Conservation (phyloP, 2,888 invertebrate species). For the Lymantria monacha region DNA sequence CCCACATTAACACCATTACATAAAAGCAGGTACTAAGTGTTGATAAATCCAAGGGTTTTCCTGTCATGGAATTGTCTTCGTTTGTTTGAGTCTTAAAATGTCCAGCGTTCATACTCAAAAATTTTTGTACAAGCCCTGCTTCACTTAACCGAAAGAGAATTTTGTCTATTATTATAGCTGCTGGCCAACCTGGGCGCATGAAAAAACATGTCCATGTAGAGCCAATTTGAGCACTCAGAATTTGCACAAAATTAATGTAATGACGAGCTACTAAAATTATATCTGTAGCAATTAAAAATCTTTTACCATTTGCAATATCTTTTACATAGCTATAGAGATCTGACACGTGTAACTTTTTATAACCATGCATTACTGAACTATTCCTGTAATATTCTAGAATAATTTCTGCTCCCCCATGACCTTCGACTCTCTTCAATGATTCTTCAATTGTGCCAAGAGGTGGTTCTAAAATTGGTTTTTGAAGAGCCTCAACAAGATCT, state of each 20-base stretch:
- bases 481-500: constrained; percentile 47
- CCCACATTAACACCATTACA: constrained; percentile 39
- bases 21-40: constrained; percentile 49
- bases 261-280: constrained; percentile 17
- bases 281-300: constrained; percentile 44
- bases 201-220: constrained; percentile 35
- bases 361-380: constrained; percentile 35
- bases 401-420: constrained; percentile 41
- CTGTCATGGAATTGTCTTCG: constrained; percentile 3
- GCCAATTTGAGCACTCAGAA: constrained; percentile 38
- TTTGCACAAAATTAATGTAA: constrained; percentile 37
- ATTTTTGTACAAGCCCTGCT: constrained; percentile 28
- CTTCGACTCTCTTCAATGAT: constrained; percentile 41
- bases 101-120: not conserved
- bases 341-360: constrained; percentile 20
- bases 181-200: constrained; percentile 60
- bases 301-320: constrained; percentile 42
- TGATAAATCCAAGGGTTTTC: constrained; percentile 33
- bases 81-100: not conserved
- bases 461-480: constrained; percentile 43
- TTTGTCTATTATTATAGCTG: constrained; percentile 32
- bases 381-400: constrained; percentile 38
- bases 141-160: constrained; percentile 40
- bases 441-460: constrained; percentile 40
- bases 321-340: constrained; percentile 30